phyloP scores from a whole-genome alignment of 2,797 vertebrate genomes.

The Protonibea diacanthus region DNA sequence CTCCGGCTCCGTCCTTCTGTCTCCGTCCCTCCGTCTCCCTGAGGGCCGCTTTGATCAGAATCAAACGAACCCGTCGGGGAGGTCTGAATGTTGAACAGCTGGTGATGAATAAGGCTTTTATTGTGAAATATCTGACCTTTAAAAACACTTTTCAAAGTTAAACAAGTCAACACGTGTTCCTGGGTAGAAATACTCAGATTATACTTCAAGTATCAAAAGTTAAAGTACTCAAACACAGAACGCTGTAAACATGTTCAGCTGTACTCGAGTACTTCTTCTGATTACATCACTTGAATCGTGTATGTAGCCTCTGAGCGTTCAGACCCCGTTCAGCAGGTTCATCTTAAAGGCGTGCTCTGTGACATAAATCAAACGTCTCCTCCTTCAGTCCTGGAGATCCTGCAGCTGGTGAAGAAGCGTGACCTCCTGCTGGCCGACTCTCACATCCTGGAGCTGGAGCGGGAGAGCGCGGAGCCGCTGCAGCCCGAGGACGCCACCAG shows the following conservation, averaged over 20 bases:
- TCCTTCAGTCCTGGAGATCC: constrained; percentile 89
- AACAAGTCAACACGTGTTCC: neutral
- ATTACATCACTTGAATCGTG: no score
- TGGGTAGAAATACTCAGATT: no score
- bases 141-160: neutral
- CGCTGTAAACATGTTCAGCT: no score
- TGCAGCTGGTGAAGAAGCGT: constrained; percentile 90
- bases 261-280: no score
- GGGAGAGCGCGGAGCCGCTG: constrained; percentile 84
- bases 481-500: constrained; percentile 59
- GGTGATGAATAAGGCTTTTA: neutral
- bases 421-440: constrained; percentile 90
- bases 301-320: no score
- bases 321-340: no score
- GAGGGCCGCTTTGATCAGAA: constrained; percentile 29
- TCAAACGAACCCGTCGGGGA: constrained; percentile 23
- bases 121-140: neutral
- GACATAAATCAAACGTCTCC: neutral
- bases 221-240: no score
- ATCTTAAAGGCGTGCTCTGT: no score
- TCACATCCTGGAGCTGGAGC: constrained; percentile 93
- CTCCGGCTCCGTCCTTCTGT: neutral
- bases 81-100: neutral
- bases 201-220: no score
- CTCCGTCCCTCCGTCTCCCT: constrained; percentile 7